Conservation (phyloP, 92 coral and sea anemone species). For the Hydrozoanthus gracilis region DNA sequence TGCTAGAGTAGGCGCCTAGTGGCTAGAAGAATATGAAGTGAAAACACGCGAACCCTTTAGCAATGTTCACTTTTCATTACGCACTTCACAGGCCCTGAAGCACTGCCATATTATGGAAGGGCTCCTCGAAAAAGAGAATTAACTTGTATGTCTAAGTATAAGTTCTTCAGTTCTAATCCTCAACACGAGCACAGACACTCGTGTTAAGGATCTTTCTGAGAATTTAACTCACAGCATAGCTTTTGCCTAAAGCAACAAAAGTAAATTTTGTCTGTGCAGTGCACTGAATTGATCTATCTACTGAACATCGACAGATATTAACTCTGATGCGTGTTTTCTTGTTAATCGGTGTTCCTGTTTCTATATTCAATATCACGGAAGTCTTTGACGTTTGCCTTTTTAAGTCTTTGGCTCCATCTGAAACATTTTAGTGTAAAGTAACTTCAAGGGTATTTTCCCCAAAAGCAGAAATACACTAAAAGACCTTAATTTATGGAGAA, state of each 20-base stretch:
- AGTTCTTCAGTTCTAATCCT: slow-evolving; percentile 27
- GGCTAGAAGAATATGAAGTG: not conserved
- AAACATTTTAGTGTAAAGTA: not conserved
- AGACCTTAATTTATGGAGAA: not conserved
- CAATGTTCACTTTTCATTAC: not conserved
- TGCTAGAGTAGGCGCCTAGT: not conserved
- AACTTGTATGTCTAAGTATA: slow-evolving; percentile 1
- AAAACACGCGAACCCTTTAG: not conserved
- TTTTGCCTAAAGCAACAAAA: slow-evolving; percentile 7
- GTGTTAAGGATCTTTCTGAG: not conserved
- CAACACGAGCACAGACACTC: slow-evolving; percentile 29
- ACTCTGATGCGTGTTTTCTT: not conserved
- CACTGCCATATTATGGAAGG: not conserved
- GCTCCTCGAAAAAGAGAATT: slow-evolving; percentile 21
- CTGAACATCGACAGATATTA: not conserved
- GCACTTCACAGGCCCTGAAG: slow-evolving; percentile 34
- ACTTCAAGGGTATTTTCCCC: no score
- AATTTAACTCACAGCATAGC: slow-evolving; percentile 1
- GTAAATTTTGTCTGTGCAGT: not conserved
- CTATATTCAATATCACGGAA: no score
- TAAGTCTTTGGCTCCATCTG: no score
- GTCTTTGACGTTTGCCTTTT: no score
- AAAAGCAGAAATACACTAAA: no score
- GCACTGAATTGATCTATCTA: not conserved
- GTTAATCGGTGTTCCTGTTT: no score